Conservation (phyloP, 2,888 invertebrate species). For the Temnothorax unifasciatus region DNA sequence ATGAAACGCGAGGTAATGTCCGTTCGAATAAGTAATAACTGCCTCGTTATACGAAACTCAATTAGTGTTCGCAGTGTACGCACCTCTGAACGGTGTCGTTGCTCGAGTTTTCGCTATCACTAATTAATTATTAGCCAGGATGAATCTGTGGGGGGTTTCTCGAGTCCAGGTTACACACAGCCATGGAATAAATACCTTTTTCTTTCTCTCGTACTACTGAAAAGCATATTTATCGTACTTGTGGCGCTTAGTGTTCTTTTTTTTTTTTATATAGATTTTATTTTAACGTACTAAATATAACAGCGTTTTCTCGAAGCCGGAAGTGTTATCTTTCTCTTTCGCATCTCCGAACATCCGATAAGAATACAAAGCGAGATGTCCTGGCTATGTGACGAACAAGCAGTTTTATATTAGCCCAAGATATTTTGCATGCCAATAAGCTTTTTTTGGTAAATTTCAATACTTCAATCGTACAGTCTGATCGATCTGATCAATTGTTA, state of each 20-base stretch:
- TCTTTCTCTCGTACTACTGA: conserved; percentile 51
- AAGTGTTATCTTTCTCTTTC: conserved; percentile 1
- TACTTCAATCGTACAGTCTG: conserved; percentile 7
- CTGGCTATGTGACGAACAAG: conserved; percentile 53
- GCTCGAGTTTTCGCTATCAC: conserved; percentile 45
- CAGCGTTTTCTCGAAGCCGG: conserved; percentile 42
- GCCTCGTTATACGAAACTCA: conserved; percentile 58
- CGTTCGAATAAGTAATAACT: conserved; percentile 66
- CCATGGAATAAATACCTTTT: conserved; percentile 71
- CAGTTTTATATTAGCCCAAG: conserved; percentile 35
- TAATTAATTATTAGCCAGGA: conserved; percentile 67
- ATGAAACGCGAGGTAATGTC: conserved; percentile 75
- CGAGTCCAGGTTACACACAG: conserved; percentile 77
- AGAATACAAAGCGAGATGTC: conserved; percentile 60
- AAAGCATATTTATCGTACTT: conserved; percentile 59
- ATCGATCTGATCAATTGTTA: conserved; percentile 18
- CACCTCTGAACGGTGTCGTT: conserved; percentile 12
- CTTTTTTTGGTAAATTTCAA: conserved; percentile 25
- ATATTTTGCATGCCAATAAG: conserved; percentile 19
- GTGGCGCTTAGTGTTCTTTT: conserved; percentile 59
- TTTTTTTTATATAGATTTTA: conserved; percentile 49
- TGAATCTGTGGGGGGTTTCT: conserved; percentile 64
- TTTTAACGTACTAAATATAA: conserved; percentile 57
- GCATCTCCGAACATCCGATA: neutral
- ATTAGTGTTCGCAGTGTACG: conserved; percentile 30